Conservation (phyloP, 1,140 invertebrate genomes). For the Drosophila repleta region DNA sequence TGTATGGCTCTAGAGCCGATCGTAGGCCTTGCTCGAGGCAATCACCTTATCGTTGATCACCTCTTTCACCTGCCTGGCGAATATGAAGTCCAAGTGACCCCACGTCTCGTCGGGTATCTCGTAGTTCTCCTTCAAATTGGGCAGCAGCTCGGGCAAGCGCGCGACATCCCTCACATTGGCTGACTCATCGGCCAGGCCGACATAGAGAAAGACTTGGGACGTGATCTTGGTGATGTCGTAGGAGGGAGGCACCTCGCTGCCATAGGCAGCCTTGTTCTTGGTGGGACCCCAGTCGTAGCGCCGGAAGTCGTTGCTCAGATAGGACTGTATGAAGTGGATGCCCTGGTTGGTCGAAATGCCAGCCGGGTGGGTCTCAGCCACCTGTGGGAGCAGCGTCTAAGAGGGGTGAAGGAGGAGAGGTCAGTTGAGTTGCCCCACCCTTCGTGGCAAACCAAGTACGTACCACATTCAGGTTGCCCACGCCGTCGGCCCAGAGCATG, state of each 20-base stretch:
- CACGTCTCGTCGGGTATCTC: slow-evolving; percentile 83
- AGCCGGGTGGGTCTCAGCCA: slow-evolving; percentile 78
- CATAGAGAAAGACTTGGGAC: slow-evolving; percentile 86
- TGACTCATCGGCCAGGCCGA: slow-evolving; percentile 86
- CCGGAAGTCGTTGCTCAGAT: slow-evolving; percentile 67
- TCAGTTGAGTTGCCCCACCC: no score
- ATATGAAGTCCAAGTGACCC: slow-evolving; percentile 86
- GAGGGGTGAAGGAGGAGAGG: background rate
- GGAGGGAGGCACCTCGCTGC: slow-evolving; percentile 83
- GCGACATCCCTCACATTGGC: slow-evolving; percentile 84
- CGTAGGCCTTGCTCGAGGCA: slow-evolving; percentile 44
- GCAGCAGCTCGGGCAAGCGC: slow-evolving; percentile 79
- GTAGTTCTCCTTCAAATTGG: slow-evolving; percentile 80
- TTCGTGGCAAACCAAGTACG: background rate
- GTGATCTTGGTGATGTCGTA: slow-evolving; percentile 86
- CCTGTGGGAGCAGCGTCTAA: slow-evolving; percentile 65
- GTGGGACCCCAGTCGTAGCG: slow-evolving; percentile 84
- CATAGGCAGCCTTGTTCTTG: slow-evolving; percentile 84
- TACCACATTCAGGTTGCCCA: slow-evolving; percentile 65
- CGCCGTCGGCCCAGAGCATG: slow-evolving; percentile 59
- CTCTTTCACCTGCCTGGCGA: slow-evolving; percentile 84
- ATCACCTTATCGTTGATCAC: slow-evolving; percentile 84
- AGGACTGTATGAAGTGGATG: slow-evolving; percentile 85
- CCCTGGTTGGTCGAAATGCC: slow-evolving; percentile 85
- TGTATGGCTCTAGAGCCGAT: slow-evolving; percentile 4